These are phyloP conservation scores for Hystrix brachyura DNA, from an alignment of 2,113 vertebrate species.

Conservation along the genomic window DNA sequence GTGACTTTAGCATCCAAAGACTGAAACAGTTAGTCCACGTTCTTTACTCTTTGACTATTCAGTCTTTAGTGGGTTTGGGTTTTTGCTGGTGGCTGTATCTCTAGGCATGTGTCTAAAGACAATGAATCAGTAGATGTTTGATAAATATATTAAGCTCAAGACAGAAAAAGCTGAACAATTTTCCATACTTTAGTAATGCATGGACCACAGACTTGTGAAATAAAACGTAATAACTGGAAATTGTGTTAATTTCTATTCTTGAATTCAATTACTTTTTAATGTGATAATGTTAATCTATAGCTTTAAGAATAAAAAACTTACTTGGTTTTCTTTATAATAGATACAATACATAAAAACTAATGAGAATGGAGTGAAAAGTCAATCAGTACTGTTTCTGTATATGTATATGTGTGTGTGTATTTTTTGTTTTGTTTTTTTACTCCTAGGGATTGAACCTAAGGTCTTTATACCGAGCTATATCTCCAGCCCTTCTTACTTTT, in stretches of 20 bases:
- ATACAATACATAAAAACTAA: neutral
- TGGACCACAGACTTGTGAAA: conserved; percentile 19
- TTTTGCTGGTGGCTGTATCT: conserved; percentile 58
- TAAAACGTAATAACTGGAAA: neutral
- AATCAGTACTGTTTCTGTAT: neutral
- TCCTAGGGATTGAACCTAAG: neutral
- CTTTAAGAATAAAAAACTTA: neutral
- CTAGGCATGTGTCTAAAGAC: conserved; percentile 51
- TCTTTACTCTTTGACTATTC: conserved; percentile 10
- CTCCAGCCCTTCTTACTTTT: neutral
- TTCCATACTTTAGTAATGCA: neutral
- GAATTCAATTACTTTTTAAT: neutral
- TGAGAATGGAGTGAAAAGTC: neutral
- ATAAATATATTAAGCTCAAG: conserved; percentile 21
- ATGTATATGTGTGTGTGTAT: neutral
- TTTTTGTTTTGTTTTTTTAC: neutral
- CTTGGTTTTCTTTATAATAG: neutral
- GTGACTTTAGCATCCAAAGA: conserved; percentile 48
- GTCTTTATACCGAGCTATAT: neutral
- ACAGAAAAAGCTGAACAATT: conserved; percentile 32
- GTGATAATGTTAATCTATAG: neutral
- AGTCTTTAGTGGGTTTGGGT: conserved; percentile 48
- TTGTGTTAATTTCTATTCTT: conserved; percentile 14
- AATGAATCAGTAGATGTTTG: conserved; percentile 28
- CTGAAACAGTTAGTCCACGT: conserved; percentile 24